Conservation (phyloP, 1,140 invertebrate genomes). For the Palaemon carinicauda region DNA sequence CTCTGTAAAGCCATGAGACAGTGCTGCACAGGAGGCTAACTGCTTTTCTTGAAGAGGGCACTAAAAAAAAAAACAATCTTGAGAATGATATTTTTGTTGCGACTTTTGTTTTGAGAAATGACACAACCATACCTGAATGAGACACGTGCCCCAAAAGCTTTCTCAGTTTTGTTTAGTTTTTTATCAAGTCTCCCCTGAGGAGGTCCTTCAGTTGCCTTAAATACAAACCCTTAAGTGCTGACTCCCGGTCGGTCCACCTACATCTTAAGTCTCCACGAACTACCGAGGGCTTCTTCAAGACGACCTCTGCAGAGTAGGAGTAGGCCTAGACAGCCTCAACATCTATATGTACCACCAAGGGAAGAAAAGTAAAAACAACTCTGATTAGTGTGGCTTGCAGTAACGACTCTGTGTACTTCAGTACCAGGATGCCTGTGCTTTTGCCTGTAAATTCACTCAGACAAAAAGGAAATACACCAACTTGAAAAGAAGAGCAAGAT, state of each 20-base stretch:
- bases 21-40: slow-evolving; percentile 48
- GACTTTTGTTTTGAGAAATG: not conserved
- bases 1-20: too few relatives aligned
- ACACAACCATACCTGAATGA: slow-evolving; percentile 48
- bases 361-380: slow-evolving; percentile 59
- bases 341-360: slow-evolving; percentile 57
- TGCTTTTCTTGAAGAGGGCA: slow-evolving; percentile 40
- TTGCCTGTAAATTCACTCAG: not conserved
- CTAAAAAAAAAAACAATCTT: not conserved
- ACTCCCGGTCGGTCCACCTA: slow-evolving; percentile 39
- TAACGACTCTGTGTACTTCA: slow-evolving; percentile 42
- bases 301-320: slow-evolving; percentile 44
- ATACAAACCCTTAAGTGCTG: slow-evolving; percentile 53
- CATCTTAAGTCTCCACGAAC: slow-evolving; percentile 43
- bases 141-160: slow-evolving; percentile 32
- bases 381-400: slow-evolving; percentile 53
- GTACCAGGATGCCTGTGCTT: slow-evolving; percentile 51
- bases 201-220: slow-evolving; percentile 38
- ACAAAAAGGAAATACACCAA: not conserved
- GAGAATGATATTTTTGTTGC: too few relatives aligned
- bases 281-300: slow-evolving; percentile 37
- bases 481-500: not conserved
- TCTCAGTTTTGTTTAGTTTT: too few relatives aligned
- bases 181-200: slow-evolving; percentile 26
- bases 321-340: slow-evolving; percentile 59